Base-by-base conservation (phyloP, 2,888 invertebrate species). In the Malthinus flaveolus region DNA sequence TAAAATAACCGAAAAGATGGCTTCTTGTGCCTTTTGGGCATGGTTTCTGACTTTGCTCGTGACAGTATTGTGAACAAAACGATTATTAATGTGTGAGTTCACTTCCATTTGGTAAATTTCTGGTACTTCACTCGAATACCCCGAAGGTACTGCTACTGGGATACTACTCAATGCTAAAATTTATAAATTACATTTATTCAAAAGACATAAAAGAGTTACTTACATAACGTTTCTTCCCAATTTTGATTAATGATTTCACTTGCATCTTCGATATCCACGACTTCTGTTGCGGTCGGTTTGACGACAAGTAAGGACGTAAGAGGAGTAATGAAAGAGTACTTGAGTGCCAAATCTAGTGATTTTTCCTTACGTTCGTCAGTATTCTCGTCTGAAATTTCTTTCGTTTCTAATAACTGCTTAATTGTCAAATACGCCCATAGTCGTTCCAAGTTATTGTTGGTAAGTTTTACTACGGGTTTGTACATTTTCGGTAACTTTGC, bases 351-450 rank as follows among this genome's bases (percentile, higher is more conserved):
- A 12, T 78, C 77, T 2, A 86, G 74, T 0, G 85, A 85, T 65
- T 79, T 81, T 66, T 82, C 79, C 66, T 81, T 80, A 0, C 80
- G 78, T 47, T 64, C 67, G 49, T 61, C 67, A 8, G 59, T 63
- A 35, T 65, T 68, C 31, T 69, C 67, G 37, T 66, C 68, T 11
- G 68, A 66, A 34, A 56, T 50, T 49, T 73, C 74, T 34, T 75
- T 75, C 34, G 79, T 77, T 69, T 86, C 84, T 45, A 88, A 73
- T 54, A 88, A 77, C 69, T 88, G 86, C 63, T 84, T 84, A 54
- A 89, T 83, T 33, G 84, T 86, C 64, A 87, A 78, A 73, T 87
- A 88, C 1, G 87, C 87, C 87, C 88, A 88, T 49, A 87, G 73
- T 15, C 85, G 76, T 71, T 86, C 84, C 47, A 84, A 32, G 47